Evolutionary conservation across 2,888 invertebrate species (phyloP), one percentile per base, ranked within the genome.

Genomic region (Leucophenga montana): DNA sequence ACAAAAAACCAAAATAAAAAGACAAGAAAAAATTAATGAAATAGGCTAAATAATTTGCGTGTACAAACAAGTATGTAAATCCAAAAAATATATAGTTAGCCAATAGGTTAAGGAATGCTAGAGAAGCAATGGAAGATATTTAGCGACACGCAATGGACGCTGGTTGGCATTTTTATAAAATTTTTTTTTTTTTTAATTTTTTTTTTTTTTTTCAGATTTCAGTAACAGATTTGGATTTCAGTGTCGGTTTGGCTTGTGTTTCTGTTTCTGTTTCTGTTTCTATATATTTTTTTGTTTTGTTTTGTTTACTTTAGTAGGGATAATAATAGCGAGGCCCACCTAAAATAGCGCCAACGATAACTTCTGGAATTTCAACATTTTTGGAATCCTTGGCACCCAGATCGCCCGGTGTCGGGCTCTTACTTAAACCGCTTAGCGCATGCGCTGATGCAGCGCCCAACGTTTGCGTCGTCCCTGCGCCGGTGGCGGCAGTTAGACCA

Each of bases 281-380:
- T 73, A 48, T 72, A 33, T 9, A 67, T 67, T 20, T 65, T 14
- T 62, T 66, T 71, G 44, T 68, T 70, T 22, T 72, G n/a, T 57
- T 67, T 59, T 57, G 67, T 74, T 69, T 44, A 57, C 61, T 76
- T 84, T 88, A 88, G 82, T 88, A 88, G 77, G 83, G 86, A 82
- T 88, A 88, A 85, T 87, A 88, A 83, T 84, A 88, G 62, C 75
- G 80, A 64, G 80, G 88, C 91, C 91, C 89, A 91, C 97, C 98
- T 89, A 98, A 92, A 87, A 99, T 97, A 88, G 97, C 98, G 87
- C 98, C 98, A 88, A 98, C 97, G 90, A 98, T 97, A 90, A 95
- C 94, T 92, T 97, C 96, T 72, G 97, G 94, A 89, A 98, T 97
- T 92, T 98, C 97, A 88, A 97, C 94, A 91, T 95, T 95, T 91